phyloP scores from a whole-genome alignment of 2,113 vertebrate genomes.

The Saimiri boliviensis region DNA sequence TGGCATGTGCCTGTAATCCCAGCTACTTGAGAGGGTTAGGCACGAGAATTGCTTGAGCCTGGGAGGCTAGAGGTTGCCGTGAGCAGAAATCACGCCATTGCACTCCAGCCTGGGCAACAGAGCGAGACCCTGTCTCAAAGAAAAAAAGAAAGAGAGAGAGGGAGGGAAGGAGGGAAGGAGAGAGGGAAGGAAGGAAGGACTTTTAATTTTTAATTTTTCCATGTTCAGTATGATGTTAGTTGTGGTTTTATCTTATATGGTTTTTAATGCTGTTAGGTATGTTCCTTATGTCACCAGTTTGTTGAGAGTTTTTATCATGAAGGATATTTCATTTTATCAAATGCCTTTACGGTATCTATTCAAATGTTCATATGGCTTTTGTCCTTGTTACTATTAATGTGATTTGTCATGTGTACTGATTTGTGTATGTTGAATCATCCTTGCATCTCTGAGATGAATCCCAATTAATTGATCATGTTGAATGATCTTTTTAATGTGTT shows the following conservation, averaged over 20 bases:
- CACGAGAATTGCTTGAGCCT: too few relatives aligned
- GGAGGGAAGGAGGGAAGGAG: too few relatives aligned
- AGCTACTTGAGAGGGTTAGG: too few relatives aligned
- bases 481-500: background rate
- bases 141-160: too few relatives aligned
- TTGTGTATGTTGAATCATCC: background rate
- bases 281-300: background rate
- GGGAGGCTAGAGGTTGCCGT: background rate
- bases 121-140: too few relatives aligned
- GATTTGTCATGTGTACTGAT: background rate
- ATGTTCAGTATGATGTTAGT: background rate
- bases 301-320: background rate
- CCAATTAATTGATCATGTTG: background rate
- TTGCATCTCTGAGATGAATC: background rate
- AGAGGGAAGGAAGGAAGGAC: background rate
- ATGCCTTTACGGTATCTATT: background rate
- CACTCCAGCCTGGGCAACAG: too few relatives aligned
- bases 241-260: background rate
- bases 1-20: too few relatives aligned
- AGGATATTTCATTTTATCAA: background rate
- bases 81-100: too few relatives aligned
- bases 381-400: background rate
- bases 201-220: background rate
- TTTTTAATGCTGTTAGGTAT: background rate
- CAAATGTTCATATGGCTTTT: background rate